These are phyloP conservation scores for Candoia aspera DNA, from an alignment of 2,113 vertebrate genomes.

Conservation along the genomic window DNA sequence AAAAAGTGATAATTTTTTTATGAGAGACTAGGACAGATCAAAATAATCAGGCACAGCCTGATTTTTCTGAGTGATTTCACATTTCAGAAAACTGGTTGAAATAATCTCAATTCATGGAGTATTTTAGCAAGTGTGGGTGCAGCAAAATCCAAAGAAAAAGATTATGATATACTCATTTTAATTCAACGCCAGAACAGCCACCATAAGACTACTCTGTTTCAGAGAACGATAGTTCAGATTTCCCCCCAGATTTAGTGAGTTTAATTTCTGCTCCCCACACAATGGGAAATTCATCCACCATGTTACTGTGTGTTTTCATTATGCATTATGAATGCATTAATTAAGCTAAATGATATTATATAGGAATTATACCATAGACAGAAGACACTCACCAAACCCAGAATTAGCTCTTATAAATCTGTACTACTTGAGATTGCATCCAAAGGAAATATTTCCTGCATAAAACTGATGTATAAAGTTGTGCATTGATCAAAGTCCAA, in stretches of 20 bases:
- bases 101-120: not conserved
- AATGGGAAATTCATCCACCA: not conserved
- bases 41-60: not conserved
- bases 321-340: not conserved
- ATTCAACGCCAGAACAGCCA: not conserved
- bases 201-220: not conserved
- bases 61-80: not conserved
- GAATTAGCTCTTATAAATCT: not conserved
- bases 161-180: not conserved
- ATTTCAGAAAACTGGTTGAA: slow-evolving; percentile 16
- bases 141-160: not conserved
- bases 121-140: not conserved
- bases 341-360: not conserved
- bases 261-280: not conserved
- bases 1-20: slow-evolving; percentile 44
- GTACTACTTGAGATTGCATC: slow-evolving; percentile 34
- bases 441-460: slow-evolving; percentile 35
- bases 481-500: not conserved
- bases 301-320: not conserved
- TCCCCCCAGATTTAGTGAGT: not conserved
- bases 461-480: not conserved
- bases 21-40: not conserved
- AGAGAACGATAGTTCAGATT: not conserved
- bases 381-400: not conserved
- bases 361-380: not conserved